These are phyloP conservation scores for Pachypeltis micranthus DNA, from an alignment of 1,140 invertebrate genomes.

Conservation along the genomic window DNA sequence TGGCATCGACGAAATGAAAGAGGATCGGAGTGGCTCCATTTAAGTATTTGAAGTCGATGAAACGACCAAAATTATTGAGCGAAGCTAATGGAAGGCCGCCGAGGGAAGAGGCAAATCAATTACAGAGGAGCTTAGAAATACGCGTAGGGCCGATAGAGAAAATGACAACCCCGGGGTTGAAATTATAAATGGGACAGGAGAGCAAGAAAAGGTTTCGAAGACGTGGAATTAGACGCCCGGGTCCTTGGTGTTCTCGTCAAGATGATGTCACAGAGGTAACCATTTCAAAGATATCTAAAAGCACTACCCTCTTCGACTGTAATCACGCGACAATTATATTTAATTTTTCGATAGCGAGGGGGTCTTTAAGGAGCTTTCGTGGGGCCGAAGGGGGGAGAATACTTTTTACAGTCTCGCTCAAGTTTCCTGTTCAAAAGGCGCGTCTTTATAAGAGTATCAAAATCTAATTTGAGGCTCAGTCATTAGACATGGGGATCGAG, in stretches of 20 bases:
- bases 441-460: slow-evolving; percentile 8
- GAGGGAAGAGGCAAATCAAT: too few species aligned
- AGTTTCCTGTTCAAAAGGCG: background rate
- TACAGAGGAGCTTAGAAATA: background rate
- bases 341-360: background rate
- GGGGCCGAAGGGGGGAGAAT: background rate
- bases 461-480: slow-evolving; percentile 6
- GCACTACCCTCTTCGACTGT: slow-evolving; percentile 3
- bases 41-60: too few species aligned
- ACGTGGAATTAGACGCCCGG: background rate
- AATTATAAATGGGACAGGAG: slow-evolving; percentile 3
- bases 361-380: slow-evolving; percentile 1
- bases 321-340: slow-evolving; percentile 9
- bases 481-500: background rate
- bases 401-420: background rate
- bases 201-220: background rate
- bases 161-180: background rate
- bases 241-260: too few species aligned
- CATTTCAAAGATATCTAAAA: slow-evolving; percentile 2
- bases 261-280: slow-evolving; percentile 2
- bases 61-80: too few species aligned
- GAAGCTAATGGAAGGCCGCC: too few species aligned
- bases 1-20: too few species aligned
- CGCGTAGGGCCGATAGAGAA: background rate
- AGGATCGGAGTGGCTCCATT: too few species aligned